Evolutionary conservation across 2,797 vertebrate species (phyloP), one percentile per base, ranked within the genome.

Genomic region (Triplophysa bombifrons): DNA sequence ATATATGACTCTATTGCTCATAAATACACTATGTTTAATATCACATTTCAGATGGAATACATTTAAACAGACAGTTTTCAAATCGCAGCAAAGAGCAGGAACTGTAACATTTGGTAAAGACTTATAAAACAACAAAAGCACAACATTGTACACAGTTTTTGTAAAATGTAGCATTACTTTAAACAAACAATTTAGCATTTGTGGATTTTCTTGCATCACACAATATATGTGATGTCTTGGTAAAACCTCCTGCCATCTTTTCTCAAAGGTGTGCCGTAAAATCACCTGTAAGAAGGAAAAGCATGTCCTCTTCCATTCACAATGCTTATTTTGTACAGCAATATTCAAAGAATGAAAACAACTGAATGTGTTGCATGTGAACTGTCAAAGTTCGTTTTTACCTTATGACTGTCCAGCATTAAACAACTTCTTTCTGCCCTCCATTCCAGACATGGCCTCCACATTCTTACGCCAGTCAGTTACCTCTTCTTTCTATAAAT

Each of bases 401-500:
- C 69, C 56, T 2, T 41, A 72, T 80, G 85, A 84, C 56, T 84
- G 84, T 44, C 58, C 81, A 70, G 80, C 83, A 81, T 83, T 12
- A 51, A 87, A 87, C 50, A 87, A 56, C 71, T 88, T 88, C 77
- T 87, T 87, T n/a, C 86, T 86, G 72, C 88, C 88, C 60, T 88
- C 86, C 88, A 88, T 87, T 46, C 86, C 84, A 64, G 86, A 83
- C 88, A 87, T 87, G 74, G 85, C 88, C 51, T 87, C 88, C 72
- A 88, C 85, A 27, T 88, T 88, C 80, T 88, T 88, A 84, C 87
- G 86, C 87, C 86, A 88, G 72, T 88, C 85, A 48, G 85, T 85
- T 73, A 86, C 86, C 72, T 88, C 86, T 55, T 87, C 85, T 78
- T 87, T 86, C 86, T 88, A 79, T 34, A 17, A 67, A 70, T 30